Evolutionary conservation across 2,888 invertebrate genomes (phyloP).

Genomic region (Leptura quadrifasciata): DNA sequence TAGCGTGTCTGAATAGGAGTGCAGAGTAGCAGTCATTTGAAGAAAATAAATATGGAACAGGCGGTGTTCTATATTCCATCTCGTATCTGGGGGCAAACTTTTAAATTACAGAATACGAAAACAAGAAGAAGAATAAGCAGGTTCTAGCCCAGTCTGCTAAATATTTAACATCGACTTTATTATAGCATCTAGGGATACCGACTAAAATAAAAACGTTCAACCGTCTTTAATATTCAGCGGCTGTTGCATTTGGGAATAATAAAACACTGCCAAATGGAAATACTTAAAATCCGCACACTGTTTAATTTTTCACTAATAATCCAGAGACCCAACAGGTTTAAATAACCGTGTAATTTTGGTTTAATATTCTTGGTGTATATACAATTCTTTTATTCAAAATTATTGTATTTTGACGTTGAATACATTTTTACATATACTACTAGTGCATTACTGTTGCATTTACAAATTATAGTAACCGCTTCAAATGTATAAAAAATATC

Average conservation of each 20-base stretch:
- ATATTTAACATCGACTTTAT: constrained; percentile 70
- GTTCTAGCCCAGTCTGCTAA: constrained; percentile 66
- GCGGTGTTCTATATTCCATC: constrained; percentile 47
- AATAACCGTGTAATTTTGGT: background rate
- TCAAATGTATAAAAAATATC: too few species aligned
- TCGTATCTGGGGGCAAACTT: constrained; percentile 68
- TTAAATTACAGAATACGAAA: constrained; percentile 70
- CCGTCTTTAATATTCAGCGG: constrained; percentile 65
- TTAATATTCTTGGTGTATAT: background rate
- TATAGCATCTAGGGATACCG: constrained; percentile 60
- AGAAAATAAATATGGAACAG: constrained; percentile 67
- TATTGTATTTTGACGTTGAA: too few species aligned
- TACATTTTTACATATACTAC: too few species aligned
- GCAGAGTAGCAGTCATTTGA: constrained; percentile 61
- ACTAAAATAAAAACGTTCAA: constrained; percentile 57
- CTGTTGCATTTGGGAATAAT: constrained; percentile 63
- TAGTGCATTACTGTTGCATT: too few species aligned
- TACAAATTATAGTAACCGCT: too few species aligned
- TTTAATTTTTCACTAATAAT: constrained; percentile 58
- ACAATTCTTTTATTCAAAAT: background rate
- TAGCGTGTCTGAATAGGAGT: constrained; percentile 63
- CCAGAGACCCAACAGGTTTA: background rate
- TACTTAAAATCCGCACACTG: constrained; percentile 55
- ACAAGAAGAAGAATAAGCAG: constrained; percentile 63
- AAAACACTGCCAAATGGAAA: constrained; percentile 65